These are phyloP conservation scores for Lacanobia wlatinum DNA, from an alignment of 2,888 invertebrate species.

Conservation along the genomic window DNA sequence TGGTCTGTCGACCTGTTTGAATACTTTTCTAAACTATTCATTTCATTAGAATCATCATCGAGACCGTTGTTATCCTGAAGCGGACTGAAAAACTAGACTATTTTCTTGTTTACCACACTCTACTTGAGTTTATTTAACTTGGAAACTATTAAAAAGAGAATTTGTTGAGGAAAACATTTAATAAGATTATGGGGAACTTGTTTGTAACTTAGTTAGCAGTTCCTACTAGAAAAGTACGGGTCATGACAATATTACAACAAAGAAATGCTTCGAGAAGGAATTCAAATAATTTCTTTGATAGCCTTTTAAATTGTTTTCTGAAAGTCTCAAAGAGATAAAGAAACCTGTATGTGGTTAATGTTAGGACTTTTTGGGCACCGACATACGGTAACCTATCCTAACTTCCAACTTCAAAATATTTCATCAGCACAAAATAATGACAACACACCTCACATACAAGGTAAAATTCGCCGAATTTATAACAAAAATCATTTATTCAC, in stretches of 20 bases:
- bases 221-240: conserved; percentile 16
- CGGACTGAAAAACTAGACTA: conserved; percentile 13
- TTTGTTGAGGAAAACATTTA: conserved; percentile 45
- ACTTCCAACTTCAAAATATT: not conserved
- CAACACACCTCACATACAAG: conserved; percentile 1
- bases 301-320: not conserved
- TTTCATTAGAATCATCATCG: not conserved
- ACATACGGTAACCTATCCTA: not conserved
- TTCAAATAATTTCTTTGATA: not conserved
- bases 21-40: not conserved
- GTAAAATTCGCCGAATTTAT: conserved; percentile 31
- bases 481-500: conserved; percentile 65
- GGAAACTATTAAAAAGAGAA: conserved; percentile 48
- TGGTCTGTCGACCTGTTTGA: not conserved
- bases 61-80: not conserved
- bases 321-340: not conserved
- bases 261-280: conserved; percentile 8
- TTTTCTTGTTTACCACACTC: conserved; percentile 42
- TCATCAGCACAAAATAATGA: conserved; percentile 4
- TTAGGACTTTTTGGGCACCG: not conserved
- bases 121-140: conserved; percentile 38
- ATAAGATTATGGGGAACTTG: conserved; percentile 45
- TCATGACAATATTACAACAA: conserved; percentile 14
- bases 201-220: conserved; percentile 56
- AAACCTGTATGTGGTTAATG: not conserved